Evolutionary conservation across 1,140 invertebrate genomes (phyloP), one percentile per base, ranked within the genome.

Genomic region (Drosophila ficusphila): DNA sequence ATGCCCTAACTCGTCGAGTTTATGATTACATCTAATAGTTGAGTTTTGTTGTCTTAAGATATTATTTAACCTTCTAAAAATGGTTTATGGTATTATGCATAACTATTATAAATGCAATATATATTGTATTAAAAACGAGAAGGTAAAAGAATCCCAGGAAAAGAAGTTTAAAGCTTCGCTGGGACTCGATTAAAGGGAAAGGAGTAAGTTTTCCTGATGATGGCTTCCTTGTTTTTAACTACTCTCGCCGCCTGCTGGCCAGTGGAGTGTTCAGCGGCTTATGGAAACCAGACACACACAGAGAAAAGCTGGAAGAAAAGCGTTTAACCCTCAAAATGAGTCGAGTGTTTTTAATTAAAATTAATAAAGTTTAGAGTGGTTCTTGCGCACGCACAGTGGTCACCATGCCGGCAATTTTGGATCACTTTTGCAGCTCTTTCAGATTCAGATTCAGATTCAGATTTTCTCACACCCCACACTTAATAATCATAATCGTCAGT

Each of bases 321-420:
- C 57, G 70, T 76, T 85, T 60, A 79, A 85, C 79, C 82, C 71
- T 53, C 57, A 77, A 75, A 88, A 73, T 77, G 82, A 81, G 82
- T 88, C 56, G 79, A 88, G 82, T 81, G 81, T 74, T 86, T 86
- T 86, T 86, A 86, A 86, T 86, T 86, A 86, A 86, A 86, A 88
- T 86, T 88, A 86, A 88, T 88, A 86, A 86, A 86, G 81, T 86
- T 86, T 86, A 69, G 71, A 86, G 76, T 76, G 72, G 67, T 79
- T 79, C 71, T 81, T 76, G 47, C n/a, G 36, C 68, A 62, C 53
- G 41, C 31, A 34, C 47, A 46, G n/a, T 36, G 19, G 12, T 18
- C 18, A 38, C 18, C 47, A 23, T 23, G 16, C 41, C 25, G 4
- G 36, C 46, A 16, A 51, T 46, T 57, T 47, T 19, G 16, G 39